Evolutionary conservation across 2,113 vertebrate genomes (phyloP).

Genomic region (Cheilinus undulatus): DNA sequence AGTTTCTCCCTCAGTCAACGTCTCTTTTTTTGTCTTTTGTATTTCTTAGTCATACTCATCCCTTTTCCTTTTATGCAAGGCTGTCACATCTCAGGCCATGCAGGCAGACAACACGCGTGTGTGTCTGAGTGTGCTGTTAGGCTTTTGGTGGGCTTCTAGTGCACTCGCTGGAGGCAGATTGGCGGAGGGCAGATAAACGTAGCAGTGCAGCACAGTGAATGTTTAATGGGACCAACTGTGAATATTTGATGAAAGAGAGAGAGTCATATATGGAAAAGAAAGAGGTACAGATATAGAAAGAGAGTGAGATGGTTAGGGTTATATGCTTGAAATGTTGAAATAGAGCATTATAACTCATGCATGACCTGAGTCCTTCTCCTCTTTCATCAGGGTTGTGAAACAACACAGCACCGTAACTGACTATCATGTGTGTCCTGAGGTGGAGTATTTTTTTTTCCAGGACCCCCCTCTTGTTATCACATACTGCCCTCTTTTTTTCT

Average conservation of each 20-base stretch:
- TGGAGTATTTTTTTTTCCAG: constrained; percentile 10
- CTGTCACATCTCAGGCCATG: constrained; percentile 49
- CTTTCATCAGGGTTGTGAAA: constrained; percentile 21
- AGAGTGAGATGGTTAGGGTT: constrained; percentile 24
- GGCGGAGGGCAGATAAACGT: constrained; percentile 77
- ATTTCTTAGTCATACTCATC: constrained; percentile 14
- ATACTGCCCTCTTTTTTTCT: constrained; percentile 46
- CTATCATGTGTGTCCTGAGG: constrained; percentile 19
- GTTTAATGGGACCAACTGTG: constrained; percentile 83
- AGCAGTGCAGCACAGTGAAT: constrained; percentile 76
- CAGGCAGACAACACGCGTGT: constrained; percentile 9
- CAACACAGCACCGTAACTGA: background rate
- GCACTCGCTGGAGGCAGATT: constrained; percentile 74
- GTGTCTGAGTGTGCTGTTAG: constrained; percentile 36
- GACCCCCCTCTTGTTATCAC: constrained; percentile 35
- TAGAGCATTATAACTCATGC: constrained; percentile 1
- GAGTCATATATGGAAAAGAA: constrained; percentile 54
- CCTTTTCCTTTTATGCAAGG: constrained; percentile 18
- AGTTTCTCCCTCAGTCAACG: constrained; percentile 13
- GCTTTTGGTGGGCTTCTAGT: constrained; percentile 63
- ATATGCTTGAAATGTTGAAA: constrained; percentile 9
- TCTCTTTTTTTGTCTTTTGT: constrained; percentile 5
- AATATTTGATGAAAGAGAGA: constrained; percentile 81
- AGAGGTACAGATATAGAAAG: constrained; percentile 55
- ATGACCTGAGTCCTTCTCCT: constrained; percentile 18